Conservation (phyloP, 2,888 invertebrate species). For the Microctonus aethiopoides region DNA sequence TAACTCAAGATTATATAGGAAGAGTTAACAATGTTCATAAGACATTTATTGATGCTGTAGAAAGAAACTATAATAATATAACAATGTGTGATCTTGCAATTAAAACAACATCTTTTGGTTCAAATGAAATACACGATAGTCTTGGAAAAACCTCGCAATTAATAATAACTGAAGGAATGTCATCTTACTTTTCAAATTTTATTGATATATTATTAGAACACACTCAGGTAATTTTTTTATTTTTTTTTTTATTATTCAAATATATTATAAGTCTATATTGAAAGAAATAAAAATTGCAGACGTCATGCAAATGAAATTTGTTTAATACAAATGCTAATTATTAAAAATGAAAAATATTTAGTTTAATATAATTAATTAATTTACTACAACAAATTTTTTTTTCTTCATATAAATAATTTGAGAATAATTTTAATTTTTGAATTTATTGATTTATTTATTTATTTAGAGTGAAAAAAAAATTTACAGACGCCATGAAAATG, state of each 20-base stretch:
- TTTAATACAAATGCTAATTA: no score
- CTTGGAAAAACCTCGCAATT: neutral
- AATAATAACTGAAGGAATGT: neutral
- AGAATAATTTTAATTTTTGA: no score
- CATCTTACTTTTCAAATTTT: neutral
- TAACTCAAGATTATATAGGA: neutral
- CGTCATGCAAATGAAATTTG: no score
- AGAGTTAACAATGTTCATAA: neutral
- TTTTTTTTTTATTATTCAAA: no score
- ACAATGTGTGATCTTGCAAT: neutral
- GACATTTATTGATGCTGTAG: neutral
- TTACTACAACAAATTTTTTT: no score
- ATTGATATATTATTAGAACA: neutral
- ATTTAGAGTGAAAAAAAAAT: no score
- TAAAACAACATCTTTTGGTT: neutral
- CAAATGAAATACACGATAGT: neutral
- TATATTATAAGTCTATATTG: neutral
- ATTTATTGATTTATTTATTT: no score
- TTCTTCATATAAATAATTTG: no score
- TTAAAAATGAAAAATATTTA: no score
- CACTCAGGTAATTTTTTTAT: no score
- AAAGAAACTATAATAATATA: neutral
- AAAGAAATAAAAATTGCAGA: neutral
- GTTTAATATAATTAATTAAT: no score
- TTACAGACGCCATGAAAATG: no score